Conservation (phyloP, 2,113 vertebrate genomes). For the Triplophysa dalaica region DNA sequence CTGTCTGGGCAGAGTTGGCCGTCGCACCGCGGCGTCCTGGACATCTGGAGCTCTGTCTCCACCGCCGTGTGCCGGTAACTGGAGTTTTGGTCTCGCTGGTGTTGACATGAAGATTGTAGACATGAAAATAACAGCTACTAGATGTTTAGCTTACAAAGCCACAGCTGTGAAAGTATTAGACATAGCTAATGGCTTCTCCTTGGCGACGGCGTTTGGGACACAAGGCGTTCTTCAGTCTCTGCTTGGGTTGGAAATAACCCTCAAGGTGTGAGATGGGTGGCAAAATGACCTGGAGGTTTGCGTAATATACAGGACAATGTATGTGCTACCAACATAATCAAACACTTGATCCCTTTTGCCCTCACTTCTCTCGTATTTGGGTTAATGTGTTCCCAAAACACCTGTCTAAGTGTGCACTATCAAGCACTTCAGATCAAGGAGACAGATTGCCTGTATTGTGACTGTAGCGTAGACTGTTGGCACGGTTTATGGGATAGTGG, state of each 20-base stretch:
- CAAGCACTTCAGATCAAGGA: slow-evolving; percentile 41
- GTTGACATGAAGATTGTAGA: slow-evolving; percentile 49
- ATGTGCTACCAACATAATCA: background rate
- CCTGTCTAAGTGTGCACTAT: slow-evolving; percentile 17
- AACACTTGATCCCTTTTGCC: slow-evolving; percentile 17
- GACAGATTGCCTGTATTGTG: slow-evolving; percentile 36
- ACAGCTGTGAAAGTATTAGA: slow-evolving; percentile 35
- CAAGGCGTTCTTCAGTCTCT: slow-evolving; percentile 18
- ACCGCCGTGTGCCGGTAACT: slow-evolving; percentile 50
- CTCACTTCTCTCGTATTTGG: slow-evolving; percentile 1
- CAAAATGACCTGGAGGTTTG: background rate
- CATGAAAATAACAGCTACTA: slow-evolving; percentile 49
- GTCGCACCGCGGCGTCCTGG: slow-evolving; percentile 42
- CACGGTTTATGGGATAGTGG: slow-evolving; percentile 9
- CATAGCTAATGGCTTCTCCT: slow-evolving; percentile 22
- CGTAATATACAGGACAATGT: background rate
- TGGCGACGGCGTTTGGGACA: background rate
- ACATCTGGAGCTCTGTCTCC: slow-evolving; percentile 51
- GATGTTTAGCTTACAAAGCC: slow-evolving; percentile 38
- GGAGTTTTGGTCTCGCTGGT: slow-evolving; percentile 35
- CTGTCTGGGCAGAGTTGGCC: slow-evolving; percentile 56
- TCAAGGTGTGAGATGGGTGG: slow-evolving; percentile 11
- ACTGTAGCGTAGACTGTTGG: slow-evolving; percentile 3
- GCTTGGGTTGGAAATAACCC: slow-evolving; percentile 11
- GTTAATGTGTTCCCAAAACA: slow-evolving; percentile 34